Base-by-base conservation (phyloP, 2,888 invertebrate genomes). In the Tuta absoluta region DNA sequence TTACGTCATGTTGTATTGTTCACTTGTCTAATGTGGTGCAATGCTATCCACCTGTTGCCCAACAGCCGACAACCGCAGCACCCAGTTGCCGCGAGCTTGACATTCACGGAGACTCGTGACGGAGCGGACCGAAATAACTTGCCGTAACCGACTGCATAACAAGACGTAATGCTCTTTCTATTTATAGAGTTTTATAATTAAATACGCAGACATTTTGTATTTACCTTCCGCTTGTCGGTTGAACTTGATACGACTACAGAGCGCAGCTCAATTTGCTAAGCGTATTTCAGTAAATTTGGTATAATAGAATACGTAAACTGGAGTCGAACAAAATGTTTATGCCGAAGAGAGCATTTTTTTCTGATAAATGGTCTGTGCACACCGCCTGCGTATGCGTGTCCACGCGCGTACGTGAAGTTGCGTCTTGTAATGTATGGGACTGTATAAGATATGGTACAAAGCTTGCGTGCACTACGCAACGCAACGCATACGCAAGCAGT, bases 131-230 rank as follows among this genome's bases (percentile, higher is more conserved):
- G 81, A 91, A 91, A 90, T 91, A 90, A 85, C 85, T 81, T 81
- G 80, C 84, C 81, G 56, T 86, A 86, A 86, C 86, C 87, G 80
- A 89, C 85, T 87, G 87, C 89, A 86, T 86, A 86, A 85, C 84
- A 82, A 85, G 77, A 85, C 85, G 87, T 87, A 87, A 88, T 86
- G 84, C 78, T 86, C 80, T 82, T 83, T 84, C 89, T 89, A 89
- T 89, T 88, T 86, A 88, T 88, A 89, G 81, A 78, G 71, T 71
- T 79, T 83, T 86, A 86, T 88, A 89, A 90, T 89, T 90, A 88
- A 87, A 87, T 81, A 84, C 80, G 79, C 83, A 79, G 77, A 82
- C 84, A 84, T 86, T n/a, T 82, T 78, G 81, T 84, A 80, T 86
- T 84, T 86, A 82, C 82, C 80, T 84, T 81, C 80, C 78, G 78